phyloP scores from a whole-genome alignment of 1,140 invertebrate species.

The Apis dorsata region DNA sequence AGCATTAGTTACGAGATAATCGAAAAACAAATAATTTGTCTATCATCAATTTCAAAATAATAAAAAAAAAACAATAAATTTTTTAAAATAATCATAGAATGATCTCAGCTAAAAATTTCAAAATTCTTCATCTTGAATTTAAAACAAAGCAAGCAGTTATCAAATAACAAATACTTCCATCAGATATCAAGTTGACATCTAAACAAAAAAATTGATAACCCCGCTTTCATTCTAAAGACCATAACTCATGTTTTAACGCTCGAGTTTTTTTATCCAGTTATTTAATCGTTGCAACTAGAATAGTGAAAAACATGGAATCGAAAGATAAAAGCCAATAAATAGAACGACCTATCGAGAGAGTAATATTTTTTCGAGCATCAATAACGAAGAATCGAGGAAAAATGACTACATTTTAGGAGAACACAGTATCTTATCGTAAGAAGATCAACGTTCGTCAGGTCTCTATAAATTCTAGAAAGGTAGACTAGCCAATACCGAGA shows the following conservation, averaged over 20 bases:
- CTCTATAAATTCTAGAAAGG: slow-evolving; percentile 60
- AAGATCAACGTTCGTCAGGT: slow-evolving; percentile 50
- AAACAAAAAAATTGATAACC: not conserved
- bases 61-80: no score
- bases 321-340: not conserved
- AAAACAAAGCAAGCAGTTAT: no score
- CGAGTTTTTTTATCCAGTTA: not conserved
- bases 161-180: not conserved
- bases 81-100: no score
- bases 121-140: no score
- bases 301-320: not conserved
- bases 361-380: slow-evolving; percentile 35
- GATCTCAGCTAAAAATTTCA: no score
- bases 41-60: no score
- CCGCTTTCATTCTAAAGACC: not conserved
- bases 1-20: no score
- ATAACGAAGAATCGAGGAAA: slow-evolving; percentile 31
- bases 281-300: not conserved
- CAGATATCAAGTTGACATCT: not conserved
- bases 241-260: not conserved
- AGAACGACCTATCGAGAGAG: not conserved
- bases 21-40: no score
- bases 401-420: slow-evolving; percentile 25
- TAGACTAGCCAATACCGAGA: slow-evolving; percentile 49
- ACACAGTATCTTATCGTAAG: slow-evolving; percentile 47